Evolutionary conservation across 1,140 invertebrate genomes (phyloP), one percentile per base, ranked within the genome.

Genomic region (Brachystomella parvula): DNA sequence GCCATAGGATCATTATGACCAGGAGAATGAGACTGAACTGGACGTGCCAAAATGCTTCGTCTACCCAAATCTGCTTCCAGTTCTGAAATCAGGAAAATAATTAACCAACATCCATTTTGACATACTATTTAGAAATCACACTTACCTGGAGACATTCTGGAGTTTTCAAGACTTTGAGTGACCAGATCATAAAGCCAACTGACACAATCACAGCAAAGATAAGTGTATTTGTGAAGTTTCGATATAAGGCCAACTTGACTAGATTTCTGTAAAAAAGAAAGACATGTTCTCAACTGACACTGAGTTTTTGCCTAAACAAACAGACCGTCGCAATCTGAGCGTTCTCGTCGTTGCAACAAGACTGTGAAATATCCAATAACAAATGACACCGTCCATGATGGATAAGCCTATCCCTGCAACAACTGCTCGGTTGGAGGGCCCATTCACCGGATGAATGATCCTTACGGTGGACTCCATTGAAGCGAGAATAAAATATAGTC

Each of bases 21-120:
- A 92, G 78, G 26, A 96, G 80, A 64, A 96, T 84, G 53, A 88
- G 81, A 24, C 89, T 92, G 78, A 96, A 96, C 24, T 95, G 79
- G 26, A 96, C 83, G 77, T 94, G 92, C 94, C 94, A 96, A 77
- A 90, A 96, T 2, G 90, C 93, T 67, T 93, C 90, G 78, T 96
- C 92, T 66, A 96, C 76, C 90, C 90, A 94, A 62, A 95, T 80
- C 77, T 93, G 87, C 75, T 89, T 89, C 93, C 92, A 96, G 66
- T 92, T 87, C 84, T 88, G 76, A 3, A 78, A 67, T 67, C 24
- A 35, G 15, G 24, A 35, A 44, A 24, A 26, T 15, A 12, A 21
- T 62, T 19, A 31, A 31, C 31, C 9, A 47, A 15, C 35, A 28
- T 9, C 2, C 6, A 31, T 30, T 3, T 60, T 30, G 6, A 3